phyloP scores from a whole-genome alignment of 30 jellyfish, hydroid and myxozoan species.

The Aurelia sp. region DNA sequence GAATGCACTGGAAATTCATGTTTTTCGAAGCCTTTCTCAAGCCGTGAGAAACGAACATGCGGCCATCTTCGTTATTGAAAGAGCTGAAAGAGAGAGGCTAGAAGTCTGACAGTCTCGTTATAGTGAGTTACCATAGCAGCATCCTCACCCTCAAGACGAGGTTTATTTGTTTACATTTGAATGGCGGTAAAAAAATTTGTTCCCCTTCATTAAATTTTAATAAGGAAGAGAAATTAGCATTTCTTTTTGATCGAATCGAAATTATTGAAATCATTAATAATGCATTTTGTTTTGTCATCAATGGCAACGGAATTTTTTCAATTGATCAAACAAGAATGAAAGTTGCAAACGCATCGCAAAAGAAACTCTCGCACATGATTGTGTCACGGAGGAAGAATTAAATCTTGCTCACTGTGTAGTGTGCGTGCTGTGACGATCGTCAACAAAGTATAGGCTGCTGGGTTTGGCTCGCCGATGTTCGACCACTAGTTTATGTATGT shows the following conservation, averaged over 20 bases:
- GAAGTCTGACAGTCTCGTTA: too few relatives aligned
- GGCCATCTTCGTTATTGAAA: too few relatives aligned
- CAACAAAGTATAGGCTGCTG: too few relatives aligned
- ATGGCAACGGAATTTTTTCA: conserved; percentile 28
- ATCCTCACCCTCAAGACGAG: background rate
- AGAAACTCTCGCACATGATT: background rate
- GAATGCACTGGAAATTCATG: too few relatives aligned
- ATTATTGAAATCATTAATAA: conserved; percentile 34
- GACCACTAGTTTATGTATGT: too few relatives aligned
- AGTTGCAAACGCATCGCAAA: conserved; percentile 14
- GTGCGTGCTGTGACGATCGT: too few relatives aligned
- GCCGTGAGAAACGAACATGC: too few relatives aligned
- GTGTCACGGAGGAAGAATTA: too few relatives aligned
- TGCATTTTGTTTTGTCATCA: conserved; percentile 21
- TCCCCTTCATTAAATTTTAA: conserved; percentile 60
- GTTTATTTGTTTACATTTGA: background rate
- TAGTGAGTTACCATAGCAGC: conserved; percentile 6
- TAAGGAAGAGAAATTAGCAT: conserved; percentile 11
- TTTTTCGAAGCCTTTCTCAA: too few relatives aligned
- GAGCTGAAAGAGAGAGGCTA: too few relatives aligned
- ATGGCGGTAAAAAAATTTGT: conserved; percentile 40
- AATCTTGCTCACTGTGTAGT: too few relatives aligned
- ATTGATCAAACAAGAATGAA: background rate
- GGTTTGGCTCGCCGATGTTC: too few relatives aligned
- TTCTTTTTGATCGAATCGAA: background rate